Evolutionary conservation across 2,888 invertebrate genomes (phyloP), one percentile per base, ranked within the genome.

Genomic region (Spodoptera picta): DNA sequence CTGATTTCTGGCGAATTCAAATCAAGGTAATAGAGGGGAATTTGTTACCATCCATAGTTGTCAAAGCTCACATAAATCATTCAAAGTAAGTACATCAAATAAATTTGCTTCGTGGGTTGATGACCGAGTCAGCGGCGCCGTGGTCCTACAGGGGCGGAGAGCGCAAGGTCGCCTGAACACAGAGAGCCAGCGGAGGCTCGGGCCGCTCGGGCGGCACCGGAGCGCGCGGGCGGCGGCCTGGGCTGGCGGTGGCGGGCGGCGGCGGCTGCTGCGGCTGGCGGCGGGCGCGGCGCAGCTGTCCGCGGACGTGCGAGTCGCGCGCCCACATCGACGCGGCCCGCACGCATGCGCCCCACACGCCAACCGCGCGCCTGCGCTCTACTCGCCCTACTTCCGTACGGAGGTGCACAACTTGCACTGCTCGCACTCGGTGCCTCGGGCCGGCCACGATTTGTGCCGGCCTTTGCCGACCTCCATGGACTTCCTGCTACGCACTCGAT

Each of bases 281-380:
- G 66, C 58, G 42, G 52, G 43, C 49, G 56, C 11, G 36, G 41
- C 52, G 45, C 46, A 36, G 24, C 27, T 43, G 55, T 36, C 54
- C 46, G 56, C 14, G 48, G 36, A 36, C 59, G 51, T 42, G 51
- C 24, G 46, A 47, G 65, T 58, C 71, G 69, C 60, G 73, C 65
- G 73, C 71, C 68, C 60, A 24, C 76, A 73, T 79, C 77, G 77
- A 77, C 65, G 69, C 66, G 64, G 54, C 31, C 43, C 60, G 53
- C 36, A 73, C 84, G 82, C 83, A 70, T 78, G 85, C 83, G 84
- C 79, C 53, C 49, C 36, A 0, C 36, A 7, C 36, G 36, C 36
- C 49, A 56, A 57, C 36, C 69, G 61, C 64, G 42, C 69, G 31
- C 52, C 55, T 67, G 60, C 65, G 48, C 60, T 23, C 31, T 60